These are phyloP conservation scores for Spilogale gracilis DNA, from an alignment of 2,113 vertebrate species.

Conservation along the genomic window DNA sequence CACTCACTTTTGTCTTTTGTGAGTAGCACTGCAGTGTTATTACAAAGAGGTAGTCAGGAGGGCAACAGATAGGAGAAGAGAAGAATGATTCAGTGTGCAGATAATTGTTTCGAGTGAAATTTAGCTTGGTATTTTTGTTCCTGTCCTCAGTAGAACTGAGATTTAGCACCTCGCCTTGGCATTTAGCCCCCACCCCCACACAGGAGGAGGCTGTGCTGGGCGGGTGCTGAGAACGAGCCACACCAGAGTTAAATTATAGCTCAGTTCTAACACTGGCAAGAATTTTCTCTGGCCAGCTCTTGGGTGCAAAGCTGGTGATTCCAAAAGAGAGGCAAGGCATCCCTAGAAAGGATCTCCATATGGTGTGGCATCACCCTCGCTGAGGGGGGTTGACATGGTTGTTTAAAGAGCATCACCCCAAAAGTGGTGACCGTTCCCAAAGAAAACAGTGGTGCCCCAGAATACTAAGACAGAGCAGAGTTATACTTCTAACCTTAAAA, in stretches of 20 bases:
- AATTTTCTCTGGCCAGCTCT: constrained; percentile 77
- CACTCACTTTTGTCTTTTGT: constrained; percentile 83
- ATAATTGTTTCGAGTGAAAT: constrained; percentile 83
- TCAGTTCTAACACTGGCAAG: constrained; percentile 74
- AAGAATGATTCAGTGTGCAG: constrained; percentile 83
- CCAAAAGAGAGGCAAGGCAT: constrained; percentile 59
- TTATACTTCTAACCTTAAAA: not conserved
- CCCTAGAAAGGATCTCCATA: constrained; percentile 33
- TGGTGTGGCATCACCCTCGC: not conserved
- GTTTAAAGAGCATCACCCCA: not conserved
- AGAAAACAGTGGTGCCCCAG: not conserved
- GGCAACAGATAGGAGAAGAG: constrained; percentile 82
- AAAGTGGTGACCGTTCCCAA: not conserved
- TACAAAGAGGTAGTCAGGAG: constrained; percentile 84
- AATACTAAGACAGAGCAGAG: not conserved
- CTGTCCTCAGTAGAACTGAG: constrained; percentile 84
- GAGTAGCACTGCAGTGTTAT: constrained; percentile 80
- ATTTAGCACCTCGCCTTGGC: constrained; percentile 82
- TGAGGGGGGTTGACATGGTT: not conserved
- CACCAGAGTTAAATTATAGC: constrained; percentile 80
- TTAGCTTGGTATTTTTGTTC: constrained; percentile 83
- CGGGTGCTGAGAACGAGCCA: constrained; percentile 77
- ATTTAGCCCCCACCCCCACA: constrained; percentile 79
- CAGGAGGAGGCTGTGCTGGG: constrained; percentile 80
- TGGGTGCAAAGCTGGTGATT: constrained; percentile 74